These are phyloP conservation scores for Hephaestus fuliginosus DNA, from an alignment of 2,797 vertebrate genomes.

Conservation along the genomic window DNA sequence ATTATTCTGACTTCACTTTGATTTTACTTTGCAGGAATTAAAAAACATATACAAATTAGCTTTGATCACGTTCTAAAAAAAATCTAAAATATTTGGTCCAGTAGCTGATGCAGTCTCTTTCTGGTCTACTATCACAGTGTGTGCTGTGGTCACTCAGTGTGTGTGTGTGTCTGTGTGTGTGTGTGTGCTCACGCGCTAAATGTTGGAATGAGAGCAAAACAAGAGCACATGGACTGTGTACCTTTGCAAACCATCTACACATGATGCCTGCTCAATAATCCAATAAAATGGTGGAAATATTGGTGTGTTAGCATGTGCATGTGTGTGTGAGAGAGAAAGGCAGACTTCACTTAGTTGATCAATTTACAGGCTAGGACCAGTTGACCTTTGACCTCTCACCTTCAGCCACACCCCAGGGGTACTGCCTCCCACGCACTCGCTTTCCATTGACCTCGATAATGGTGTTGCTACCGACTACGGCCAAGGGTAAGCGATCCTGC, in stretches of 20 bases:
- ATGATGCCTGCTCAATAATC: slow-evolving; percentile 32
- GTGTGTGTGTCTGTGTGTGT: background rate
- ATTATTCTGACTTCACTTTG: too few relatives aligned
- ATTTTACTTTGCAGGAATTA: too few relatives aligned
- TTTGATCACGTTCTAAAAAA: background rate
- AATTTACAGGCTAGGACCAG: background rate
- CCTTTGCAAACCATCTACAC: slow-evolving; percentile 29
- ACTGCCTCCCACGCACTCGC: slow-evolving; percentile 94
- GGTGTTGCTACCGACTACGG: slow-evolving; percentile 97
- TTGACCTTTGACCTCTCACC: slow-evolving; percentile 85
- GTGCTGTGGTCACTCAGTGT: background rate
- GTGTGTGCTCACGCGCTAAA: background rate
- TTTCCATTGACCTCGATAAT: slow-evolving; percentile 97
- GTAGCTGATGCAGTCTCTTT: background rate
- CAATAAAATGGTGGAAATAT: slow-evolving; percentile 31
- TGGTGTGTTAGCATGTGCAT: background rate
- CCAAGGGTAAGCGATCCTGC: slow-evolving; percentile 96
- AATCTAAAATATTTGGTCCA: background rate
- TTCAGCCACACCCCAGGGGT: slow-evolving; percentile 98
- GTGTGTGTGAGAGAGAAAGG: background rate
- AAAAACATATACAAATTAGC: too few relatives aligned
- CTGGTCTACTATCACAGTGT: background rate
- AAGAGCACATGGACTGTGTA: slow-evolving; percentile 34
- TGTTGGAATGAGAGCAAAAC: slow-evolving; percentile 10
- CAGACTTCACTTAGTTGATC: slow-evolving; percentile 12